Evolutionary conservation across 2,113 vertebrate genomes (phyloP).

Genomic region (Tursiops truncatus): DNA sequence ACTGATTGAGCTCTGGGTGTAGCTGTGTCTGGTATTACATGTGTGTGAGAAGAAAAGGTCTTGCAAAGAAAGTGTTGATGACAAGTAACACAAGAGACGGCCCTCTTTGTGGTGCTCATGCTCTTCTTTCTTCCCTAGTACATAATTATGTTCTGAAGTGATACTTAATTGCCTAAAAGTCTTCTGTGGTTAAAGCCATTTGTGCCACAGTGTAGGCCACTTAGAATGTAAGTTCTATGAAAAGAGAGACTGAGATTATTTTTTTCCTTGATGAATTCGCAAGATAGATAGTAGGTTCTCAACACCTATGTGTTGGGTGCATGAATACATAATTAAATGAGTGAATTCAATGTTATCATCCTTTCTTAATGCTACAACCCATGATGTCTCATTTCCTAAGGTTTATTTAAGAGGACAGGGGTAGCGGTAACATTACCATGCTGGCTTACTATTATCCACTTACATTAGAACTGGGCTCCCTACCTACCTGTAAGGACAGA

Average conservation of each 20-base stretch:
- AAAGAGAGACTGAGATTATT: not conserved
- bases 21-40: not conserved
- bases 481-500: not conserved
- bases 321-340: not conserved
- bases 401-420: not conserved
- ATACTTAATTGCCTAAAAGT: not conserved
- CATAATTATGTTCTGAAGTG: not conserved
- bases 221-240: not conserved
- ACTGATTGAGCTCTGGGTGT: not conserved
- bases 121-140: not conserved
- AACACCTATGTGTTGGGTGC: not conserved
- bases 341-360: not conserved
- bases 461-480: not conserved
- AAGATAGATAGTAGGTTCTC: not conserved
- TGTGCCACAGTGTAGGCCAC: not conserved
- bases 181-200: not conserved
- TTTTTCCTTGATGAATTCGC: not conserved
- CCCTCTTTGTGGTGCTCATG: not conserved
- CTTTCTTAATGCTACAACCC: not conserved
- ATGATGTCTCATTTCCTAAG: not conserved
- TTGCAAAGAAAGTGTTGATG: not conserved
- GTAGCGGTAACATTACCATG: not conserved
- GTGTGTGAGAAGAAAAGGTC: not conserved
- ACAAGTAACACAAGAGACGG: not conserved
- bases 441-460: not conserved